phyloP scores from a whole-genome alignment of 2,888 invertebrate species.

The Apotomis betuletana region DNA sequence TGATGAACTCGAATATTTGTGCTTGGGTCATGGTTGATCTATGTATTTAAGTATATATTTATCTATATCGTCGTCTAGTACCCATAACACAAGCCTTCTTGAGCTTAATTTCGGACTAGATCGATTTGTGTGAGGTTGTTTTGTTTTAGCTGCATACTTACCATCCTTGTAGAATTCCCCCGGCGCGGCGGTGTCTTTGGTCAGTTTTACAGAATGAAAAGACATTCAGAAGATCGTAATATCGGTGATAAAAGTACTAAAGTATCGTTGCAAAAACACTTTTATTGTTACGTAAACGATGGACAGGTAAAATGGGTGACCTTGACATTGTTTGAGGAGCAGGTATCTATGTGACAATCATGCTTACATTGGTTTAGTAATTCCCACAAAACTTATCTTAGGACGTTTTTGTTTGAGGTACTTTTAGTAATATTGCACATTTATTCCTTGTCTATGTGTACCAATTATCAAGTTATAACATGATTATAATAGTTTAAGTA shows the following conservation, averaged over 20 bases:
- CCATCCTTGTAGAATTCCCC: background rate
- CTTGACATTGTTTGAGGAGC: constrained; percentile 11
- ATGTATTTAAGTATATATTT: too few species aligned
- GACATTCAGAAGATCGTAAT: constrained; percentile 13
- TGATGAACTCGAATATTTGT: too few species aligned
- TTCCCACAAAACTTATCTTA: background rate
- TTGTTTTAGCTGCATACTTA: too few species aligned
- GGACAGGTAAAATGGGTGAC: constrained; percentile 13
- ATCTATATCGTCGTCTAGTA: too few species aligned
- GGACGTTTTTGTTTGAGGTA: background rate
- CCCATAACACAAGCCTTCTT: too few species aligned
- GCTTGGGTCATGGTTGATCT: too few species aligned
- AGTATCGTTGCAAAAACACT: constrained; percentile 15
- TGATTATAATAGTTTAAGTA: too few species aligned
- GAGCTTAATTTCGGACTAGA: too few species aligned
- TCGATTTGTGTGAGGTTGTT: too few species aligned
- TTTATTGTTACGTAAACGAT: constrained; percentile 20
- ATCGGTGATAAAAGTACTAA: constrained; percentile 14
- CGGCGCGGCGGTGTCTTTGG: background rate
- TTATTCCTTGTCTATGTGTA: too few species aligned
- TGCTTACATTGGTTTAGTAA: background rate
- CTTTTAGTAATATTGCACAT: too few species aligned
- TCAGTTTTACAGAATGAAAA: background rate
- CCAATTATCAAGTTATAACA: too few species aligned
- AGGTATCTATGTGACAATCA: constrained; percentile 9